These are phyloP conservation scores for Microchirus variegatus DNA, from an alignment of 2,797 vertebrate species.

Conservation along the genomic window DNA sequence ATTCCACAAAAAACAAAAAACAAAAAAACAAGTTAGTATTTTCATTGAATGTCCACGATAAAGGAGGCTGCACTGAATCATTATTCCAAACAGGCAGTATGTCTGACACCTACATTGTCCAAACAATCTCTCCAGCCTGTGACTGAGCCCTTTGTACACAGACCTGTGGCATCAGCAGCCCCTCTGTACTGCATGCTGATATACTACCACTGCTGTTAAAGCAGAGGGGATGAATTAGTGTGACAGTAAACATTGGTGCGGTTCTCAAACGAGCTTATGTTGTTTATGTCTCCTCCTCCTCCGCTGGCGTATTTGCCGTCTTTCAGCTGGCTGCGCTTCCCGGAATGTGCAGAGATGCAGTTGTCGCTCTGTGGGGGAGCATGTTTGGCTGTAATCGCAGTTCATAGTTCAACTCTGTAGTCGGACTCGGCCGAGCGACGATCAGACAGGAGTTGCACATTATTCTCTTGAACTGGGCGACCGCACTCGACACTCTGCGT, in stretches of 20 bases:
- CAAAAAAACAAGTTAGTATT: slow-evolving; percentile 29
- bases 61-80: slow-evolving; percentile 55
- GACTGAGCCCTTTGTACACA: slow-evolving; percentile 74
- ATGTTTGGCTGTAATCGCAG: slow-evolving; percentile 62
- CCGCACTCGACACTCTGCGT: slow-evolving; percentile 6
- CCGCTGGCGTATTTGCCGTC: slow-evolving; percentile 65
- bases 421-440: slow-evolving; percentile 24
- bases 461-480: slow-evolving; percentile 18
- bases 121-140: slow-evolving; percentile 69
- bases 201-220: slow-evolving; percentile 55
- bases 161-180: slow-evolving; percentile 69
- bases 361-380: slow-evolving; percentile 58
- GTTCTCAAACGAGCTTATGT: slow-evolving; percentile 57
- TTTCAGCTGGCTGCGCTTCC: slow-evolving; percentile 65
- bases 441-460: slow-evolving; percentile 24
- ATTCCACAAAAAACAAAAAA: slow-evolving; percentile 43
- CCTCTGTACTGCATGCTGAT: slow-evolving; percentile 60
- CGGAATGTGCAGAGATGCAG: slow-evolving; percentile 71
- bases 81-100: slow-evolving; percentile 71
- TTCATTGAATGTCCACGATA: slow-evolving; percentile 23
- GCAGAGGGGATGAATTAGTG: slow-evolving; percentile 64
- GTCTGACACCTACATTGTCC: slow-evolving; percentile 78
- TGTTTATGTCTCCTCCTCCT: slow-evolving; percentile 69
- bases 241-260: slow-evolving; percentile 68
- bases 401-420: slow-evolving; percentile 58